Evolutionary conservation across 1,140 invertebrate genomes (phyloP), one percentile per base, ranked within the genome.

Genomic region (Oreohelix idahoensis): DNA sequence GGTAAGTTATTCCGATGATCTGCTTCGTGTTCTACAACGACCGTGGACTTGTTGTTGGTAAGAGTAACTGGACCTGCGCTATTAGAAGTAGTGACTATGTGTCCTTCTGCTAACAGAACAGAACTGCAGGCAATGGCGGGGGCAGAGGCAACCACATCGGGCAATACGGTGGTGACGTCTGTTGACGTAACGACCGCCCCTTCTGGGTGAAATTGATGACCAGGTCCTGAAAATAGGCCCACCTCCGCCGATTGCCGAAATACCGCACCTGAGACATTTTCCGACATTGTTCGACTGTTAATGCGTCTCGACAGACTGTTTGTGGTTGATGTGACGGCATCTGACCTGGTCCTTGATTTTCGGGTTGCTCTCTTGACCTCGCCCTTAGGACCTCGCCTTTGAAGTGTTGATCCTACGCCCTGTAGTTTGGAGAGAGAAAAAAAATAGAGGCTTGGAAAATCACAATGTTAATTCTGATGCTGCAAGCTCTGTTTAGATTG

Each of bases 131-230:
- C 45, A 36, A 49, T 32, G 11, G 42, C 29, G 4, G 38, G 42
- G 29, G 13, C 23, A 74, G 71, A 26, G 39, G 35, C 36, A 4
- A 42, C 38, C 11, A 39, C 71, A 13, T n/a, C 71, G 1, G 38
- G 13, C 36, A 74, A 11, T 10, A n/a, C 5, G 42, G 1, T n/a
- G 8, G 17, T 29, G 38, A 74, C 38, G 15, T 39, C 11, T 29
- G 36, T 35, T 49, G 38, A 49, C 36, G 26, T 45, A 66, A 69
- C 63, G 32, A 66, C 77, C 77, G 77, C 77, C 77, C 58, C 35
- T 66, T 79, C 35, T 5, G 53, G 5, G 0, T 63, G 35, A 79
- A 79, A 79, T 79, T 79, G 77, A 79, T 69, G 77, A 26, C 20
- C 20, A 36, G 32, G 53, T 35, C 17, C 20, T 8, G 51, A 23